Base-by-base conservation (phyloP, 2,797 vertebrate genomes). In the Kryptopterus vitreolus region DNA sequence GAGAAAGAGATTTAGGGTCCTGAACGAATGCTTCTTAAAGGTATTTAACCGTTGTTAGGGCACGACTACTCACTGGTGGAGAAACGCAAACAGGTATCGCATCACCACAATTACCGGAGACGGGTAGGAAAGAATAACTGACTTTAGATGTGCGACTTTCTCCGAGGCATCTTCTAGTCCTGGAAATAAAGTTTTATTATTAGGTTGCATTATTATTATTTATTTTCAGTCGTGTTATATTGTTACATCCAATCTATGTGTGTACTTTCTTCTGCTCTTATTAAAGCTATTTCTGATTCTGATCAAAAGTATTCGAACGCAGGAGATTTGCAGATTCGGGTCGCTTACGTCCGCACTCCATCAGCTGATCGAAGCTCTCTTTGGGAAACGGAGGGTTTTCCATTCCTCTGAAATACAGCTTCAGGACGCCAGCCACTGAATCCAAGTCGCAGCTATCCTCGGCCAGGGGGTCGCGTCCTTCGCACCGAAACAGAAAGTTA, bases 11-110 rank as follows among this genome's bases (percentile, higher is more conserved):
- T 16, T 69, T 6, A 72, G 12, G 76, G 8, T 22, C 59, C 0
- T 53, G 11, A 29, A n/a, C 62, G 31, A 11, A 18, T 26, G 61
- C 76, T 4, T 53, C 31, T n/a, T n/a, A n/a, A n/a, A n/a, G 81
- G 22, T 78, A 16, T 74, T 10, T 18, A 72, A 20, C 1, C 12
- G 80, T 33, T 24, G 1, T 38, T 7, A 31, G 13, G 43, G 1
- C 65, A 65, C 16, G 9, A 68, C 77, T 81, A 94, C 96, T 96
- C 88, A 98, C 96, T 98, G 96, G 86, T 96, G 93, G 83, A 97
- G 94, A 88, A 97, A 97, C 35, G 95, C 92, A 89, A 97, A 97
- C 62, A 98, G 94, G 78, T 97, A 97, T 90, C 96, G 92, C 90
- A 96, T 94, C 72, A 98, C 94, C 43, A 96, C 71, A 80, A 92